phyloP scores from a whole-genome alignment of 2,113 vertebrate species.

The Barnardius zonarius region DNA sequence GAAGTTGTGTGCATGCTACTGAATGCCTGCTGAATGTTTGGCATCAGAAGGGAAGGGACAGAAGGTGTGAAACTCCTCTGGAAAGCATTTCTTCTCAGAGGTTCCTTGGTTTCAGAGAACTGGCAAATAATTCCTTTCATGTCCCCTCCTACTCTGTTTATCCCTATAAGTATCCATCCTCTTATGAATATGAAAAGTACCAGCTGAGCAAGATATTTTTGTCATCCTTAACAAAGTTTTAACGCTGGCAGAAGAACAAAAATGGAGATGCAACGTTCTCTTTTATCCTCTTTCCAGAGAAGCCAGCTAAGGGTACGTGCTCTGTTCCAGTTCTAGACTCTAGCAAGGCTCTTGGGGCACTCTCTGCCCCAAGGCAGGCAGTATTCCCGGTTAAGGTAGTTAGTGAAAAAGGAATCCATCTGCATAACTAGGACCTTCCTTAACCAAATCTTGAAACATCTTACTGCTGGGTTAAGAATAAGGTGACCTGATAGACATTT shows the following conservation, averaged over 20 bases:
- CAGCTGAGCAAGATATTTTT: constrained; percentile 11
- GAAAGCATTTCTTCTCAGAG: background rate
- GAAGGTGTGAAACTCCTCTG: background rate
- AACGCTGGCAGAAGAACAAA: background rate
- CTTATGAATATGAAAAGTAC: background rate
- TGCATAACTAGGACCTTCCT: background rate
- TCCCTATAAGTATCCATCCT: background rate
- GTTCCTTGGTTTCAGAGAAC: background rate
- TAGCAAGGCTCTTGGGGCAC: background rate
- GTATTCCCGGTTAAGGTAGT: background rate
- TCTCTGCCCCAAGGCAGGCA: background rate
- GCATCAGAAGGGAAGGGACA: background rate
- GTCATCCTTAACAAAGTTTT: background rate
- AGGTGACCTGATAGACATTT: background rate
- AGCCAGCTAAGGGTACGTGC: background rate
- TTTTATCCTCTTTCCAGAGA: background rate
- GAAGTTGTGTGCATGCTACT: background rate
- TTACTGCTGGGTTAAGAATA: background rate
- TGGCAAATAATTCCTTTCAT: constrained; percentile 5
- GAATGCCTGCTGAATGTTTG: background rate
- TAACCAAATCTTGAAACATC: background rate
- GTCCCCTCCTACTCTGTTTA: background rate
- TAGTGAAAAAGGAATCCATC: background rate
- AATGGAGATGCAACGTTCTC: background rate
- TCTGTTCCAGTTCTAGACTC: background rate